Conservation (phyloP, 37 sponge, comb jelly and placozoan genomes). For the Oscarella lobularis region DNA sequence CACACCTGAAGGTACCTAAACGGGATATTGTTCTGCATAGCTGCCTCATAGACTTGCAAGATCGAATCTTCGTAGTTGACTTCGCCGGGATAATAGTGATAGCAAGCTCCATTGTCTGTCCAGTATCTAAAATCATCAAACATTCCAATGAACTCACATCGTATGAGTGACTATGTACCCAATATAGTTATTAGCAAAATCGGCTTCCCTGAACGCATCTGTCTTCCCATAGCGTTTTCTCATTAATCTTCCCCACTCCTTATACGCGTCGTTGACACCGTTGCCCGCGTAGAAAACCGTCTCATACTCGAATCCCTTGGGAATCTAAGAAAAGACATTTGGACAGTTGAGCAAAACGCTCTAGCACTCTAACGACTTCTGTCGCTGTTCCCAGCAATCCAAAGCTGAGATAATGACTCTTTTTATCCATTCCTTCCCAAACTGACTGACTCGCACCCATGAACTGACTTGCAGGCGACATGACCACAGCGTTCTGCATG, state of each 20-base stretch:
- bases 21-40: slow-evolving; percentile 29
- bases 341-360: no score
- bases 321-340: slow-evolving; percentile 34
- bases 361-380: no score
- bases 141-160: neutral
- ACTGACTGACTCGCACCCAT: slow-evolving; percentile 45
- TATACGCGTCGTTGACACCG: slow-evolving; percentile 26
- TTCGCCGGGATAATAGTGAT: slow-evolving; percentile 48
- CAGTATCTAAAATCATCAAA: slow-evolving; percentile 31
- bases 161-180: slow-evolving; percentile 24
- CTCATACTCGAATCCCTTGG: slow-evolving; percentile 13
- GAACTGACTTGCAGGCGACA: slow-evolving; percentile 42
- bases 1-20: slow-evolving; percentile 40
- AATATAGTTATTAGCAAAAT: slow-evolving; percentile 60
- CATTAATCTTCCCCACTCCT: slow-evolving; percentile 31
- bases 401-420: slow-evolving; percentile 11
- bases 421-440: slow-evolving; percentile 9
- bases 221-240: slow-evolving; percentile 19
- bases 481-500: slow-evolving; percentile 37
- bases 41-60: slow-evolving; percentile 37
- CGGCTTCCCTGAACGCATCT: slow-evolving; percentile 15
- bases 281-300: slow-evolving; percentile 39
- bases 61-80: slow-evolving; percentile 60
- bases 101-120: slow-evolving; percentile 80
- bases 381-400: slow-evolving; percentile 14